Evolutionary conservation across 2,113 vertebrate genomes (phyloP).

Genomic region (Macquaria ambigua): DNA sequence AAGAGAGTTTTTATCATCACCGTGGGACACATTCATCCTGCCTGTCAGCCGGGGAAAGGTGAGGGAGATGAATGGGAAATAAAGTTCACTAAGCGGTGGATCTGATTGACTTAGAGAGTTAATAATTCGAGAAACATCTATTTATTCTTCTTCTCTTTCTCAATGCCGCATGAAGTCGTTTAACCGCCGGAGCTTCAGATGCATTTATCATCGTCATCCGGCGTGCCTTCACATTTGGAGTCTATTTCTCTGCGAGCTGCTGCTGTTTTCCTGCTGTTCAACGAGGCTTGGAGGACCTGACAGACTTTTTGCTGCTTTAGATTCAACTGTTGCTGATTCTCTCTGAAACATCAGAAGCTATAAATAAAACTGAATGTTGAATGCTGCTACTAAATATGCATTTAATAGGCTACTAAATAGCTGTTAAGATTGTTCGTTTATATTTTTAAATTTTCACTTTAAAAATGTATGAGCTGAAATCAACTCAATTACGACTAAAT

Average conservation of each 20-base stretch:
- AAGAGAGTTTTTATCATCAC: conserved; percentile 54
- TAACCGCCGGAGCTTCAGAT: not conserved
- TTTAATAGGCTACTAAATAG: not conserved
- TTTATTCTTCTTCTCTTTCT: not conserved
- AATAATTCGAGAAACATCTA: conserved; percentile 4
- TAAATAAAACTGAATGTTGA: not conserved
- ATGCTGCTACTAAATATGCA: not conserved
- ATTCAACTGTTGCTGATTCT: not conserved
- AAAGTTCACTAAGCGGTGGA: conserved; percentile 44
- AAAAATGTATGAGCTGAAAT: not conserved
- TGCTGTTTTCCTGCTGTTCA: conserved; percentile 20
- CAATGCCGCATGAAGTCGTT: not conserved
- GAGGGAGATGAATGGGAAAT: conserved; percentile 58
- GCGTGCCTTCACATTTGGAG: conserved; percentile 26
- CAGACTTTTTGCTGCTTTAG: not conserved
- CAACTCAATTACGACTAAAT: not conserved
- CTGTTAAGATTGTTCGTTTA: too few species aligned
- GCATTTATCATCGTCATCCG: conserved; percentile 28
- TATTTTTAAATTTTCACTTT: too few species aligned
- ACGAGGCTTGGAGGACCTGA: not conserved
- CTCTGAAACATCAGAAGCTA: not conserved
- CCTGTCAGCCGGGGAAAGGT: conserved; percentile 61
- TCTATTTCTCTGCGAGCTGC: conserved; percentile 15
- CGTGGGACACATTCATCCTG: conserved; percentile 61
- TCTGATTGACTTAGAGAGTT: conserved; percentile 43